Evolutionary conservation across 2,888 invertebrate species (phyloP).

Genomic region (Stenodema calcarata): DNA sequence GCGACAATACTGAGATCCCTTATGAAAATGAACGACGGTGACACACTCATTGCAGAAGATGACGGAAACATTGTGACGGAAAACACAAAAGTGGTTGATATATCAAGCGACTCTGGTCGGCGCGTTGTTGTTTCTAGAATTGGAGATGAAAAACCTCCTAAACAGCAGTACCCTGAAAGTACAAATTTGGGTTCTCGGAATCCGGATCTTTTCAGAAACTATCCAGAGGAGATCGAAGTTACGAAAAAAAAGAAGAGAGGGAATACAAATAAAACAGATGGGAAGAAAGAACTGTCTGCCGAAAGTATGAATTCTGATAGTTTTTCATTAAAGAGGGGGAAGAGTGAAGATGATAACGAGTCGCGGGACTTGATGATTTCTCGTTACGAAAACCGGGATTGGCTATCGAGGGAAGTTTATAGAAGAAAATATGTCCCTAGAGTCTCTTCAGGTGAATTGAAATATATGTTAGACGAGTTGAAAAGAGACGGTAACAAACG

Average conservation of each 20-base stretch:
- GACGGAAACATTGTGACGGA: neutral
- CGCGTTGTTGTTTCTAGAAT: neutral
- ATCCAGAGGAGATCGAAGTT: neutral
- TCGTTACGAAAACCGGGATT: neutral
- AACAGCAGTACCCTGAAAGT: neutral
- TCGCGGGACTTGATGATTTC: neutral
- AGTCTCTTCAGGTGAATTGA: neutral
- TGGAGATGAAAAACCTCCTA: neutral
- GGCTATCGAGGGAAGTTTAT: neutral
- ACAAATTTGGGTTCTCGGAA: neutral
- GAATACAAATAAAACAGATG: neutral
- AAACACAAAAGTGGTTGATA: neutral
- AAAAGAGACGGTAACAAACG: neutral
- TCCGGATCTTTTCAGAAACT: neutral
- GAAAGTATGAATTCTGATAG: neutral
- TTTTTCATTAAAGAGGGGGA: neutral
- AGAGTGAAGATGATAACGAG: neutral
- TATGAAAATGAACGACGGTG: neutral
- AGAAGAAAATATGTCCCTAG: neutral
- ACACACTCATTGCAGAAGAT: neutral
- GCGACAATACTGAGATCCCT: slow-evolving; percentile 14
- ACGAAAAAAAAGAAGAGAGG: neutral
- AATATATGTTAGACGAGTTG: neutral
- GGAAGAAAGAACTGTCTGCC: neutral
- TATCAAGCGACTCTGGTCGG: neutral